Conservation (phyloP, 2,797 vertebrate species). For the Semaprochilodus insignis region DNA sequence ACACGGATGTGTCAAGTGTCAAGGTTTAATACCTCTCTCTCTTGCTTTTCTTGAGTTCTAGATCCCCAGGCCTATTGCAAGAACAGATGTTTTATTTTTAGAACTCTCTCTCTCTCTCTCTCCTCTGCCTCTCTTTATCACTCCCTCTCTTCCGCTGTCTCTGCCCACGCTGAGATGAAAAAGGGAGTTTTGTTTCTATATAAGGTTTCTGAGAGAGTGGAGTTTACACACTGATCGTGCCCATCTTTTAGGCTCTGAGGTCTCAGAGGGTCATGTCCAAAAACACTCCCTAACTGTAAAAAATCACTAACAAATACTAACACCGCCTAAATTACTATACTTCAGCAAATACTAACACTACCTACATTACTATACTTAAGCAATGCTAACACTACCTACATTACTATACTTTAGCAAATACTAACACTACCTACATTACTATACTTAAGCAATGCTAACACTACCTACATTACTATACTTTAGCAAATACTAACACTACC, state of each 20-base stretch:
- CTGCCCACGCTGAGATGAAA: constrained; percentile 67
- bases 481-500: no score
- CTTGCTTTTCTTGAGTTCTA: constrained; percentile 57
- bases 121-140: constrained; percentile 15
- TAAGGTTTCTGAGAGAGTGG: constrained; percentile 65
- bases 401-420: no score
- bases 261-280: no score
- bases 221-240: constrained; percentile 54
- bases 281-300: no score
- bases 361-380: no score
- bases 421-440: no score
- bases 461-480: no score
- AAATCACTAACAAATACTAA: background rate
- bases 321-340: no score
- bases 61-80: constrained; percentile 73
- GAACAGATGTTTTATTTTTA: constrained; percentile 84
- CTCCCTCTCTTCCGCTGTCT: constrained; percentile 4
- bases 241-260: constrained; percentile 39
- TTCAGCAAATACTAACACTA: no score
- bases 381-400: no score
- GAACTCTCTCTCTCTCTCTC: constrained; percentile 67
- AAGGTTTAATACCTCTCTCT: constrained; percentile 3
- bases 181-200: constrained; percentile 61
- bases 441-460: no score
- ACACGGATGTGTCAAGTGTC: constrained; percentile 11